Percentiles rank a stretch among this genome's conserved stretches.
Evolutionary conservation across 2,113 vertebrate species (phyloP).

Genomic region (Tragelaphus imberbis): DNA sequence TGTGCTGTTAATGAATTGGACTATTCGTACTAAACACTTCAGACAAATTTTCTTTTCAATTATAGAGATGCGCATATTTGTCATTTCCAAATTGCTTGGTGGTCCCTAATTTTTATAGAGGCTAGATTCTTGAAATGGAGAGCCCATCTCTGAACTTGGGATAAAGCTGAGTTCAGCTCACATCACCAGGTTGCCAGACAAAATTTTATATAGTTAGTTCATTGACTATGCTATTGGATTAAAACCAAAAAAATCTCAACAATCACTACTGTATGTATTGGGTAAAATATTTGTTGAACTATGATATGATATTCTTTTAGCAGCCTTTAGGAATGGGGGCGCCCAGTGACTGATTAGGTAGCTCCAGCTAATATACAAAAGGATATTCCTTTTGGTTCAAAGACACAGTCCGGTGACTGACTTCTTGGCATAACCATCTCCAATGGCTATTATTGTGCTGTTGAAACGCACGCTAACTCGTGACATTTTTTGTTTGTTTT

Average conservation of each 20-base stretch:
- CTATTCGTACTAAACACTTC: background rate
- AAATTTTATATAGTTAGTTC: background rate
- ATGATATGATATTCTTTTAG: background rate
- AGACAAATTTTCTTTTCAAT: background rate
- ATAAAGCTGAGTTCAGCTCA: background rate
- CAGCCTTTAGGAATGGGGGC: background rate
- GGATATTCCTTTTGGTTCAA: background rate
- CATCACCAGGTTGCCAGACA: background rate
- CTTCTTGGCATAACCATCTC: background rate
- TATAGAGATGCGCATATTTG: background rate
- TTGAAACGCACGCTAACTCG: background rate
- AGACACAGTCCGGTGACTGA: background rate
- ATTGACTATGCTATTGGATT: background rate
- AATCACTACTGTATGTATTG: background rate
- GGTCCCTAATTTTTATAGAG: background rate
- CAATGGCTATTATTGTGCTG: background rate
- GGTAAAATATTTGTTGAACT: background rate
- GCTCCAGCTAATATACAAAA: background rate
- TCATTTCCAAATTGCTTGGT: background rate
- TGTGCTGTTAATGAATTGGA: background rate
- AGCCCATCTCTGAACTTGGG: background rate
- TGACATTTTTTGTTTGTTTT: background rate
- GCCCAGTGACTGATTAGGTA: background rate
- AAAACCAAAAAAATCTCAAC: background rate
- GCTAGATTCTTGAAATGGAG: background rate